Evolutionary conservation across 2,888 invertebrate species (phyloP).

Genomic region (Byasa hedistus): DNA sequence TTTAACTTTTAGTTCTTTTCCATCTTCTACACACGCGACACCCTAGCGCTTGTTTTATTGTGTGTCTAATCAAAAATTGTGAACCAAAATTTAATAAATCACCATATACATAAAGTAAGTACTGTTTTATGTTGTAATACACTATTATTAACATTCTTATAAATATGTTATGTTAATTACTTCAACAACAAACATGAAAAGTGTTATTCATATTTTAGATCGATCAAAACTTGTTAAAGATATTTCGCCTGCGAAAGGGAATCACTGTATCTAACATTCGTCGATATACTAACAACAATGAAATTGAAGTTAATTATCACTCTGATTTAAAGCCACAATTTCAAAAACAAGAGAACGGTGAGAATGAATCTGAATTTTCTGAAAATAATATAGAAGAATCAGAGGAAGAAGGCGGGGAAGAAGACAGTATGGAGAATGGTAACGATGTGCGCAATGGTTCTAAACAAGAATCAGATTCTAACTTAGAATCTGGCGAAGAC

Average conservation of each 20-base stretch:
- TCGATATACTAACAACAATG: conserved; percentile 48
- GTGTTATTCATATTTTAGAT: conserved; percentile 2
- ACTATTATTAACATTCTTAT: neutral
- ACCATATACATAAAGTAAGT: conserved; percentile 12
- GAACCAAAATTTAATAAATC: neutral
- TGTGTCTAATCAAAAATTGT: neutral
- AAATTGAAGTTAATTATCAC: conserved; percentile 51
- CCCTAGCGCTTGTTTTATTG: neutral
- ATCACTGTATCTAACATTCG: conserved; percentile 38
- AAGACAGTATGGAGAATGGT: conserved; percentile 9
- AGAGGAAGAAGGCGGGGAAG: conserved; percentile 47
- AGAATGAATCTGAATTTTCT: conserved; percentile 37
- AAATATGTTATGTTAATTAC: neutral
- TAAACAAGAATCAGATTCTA: conserved; percentile 49
- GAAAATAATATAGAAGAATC: conserved; percentile 37
- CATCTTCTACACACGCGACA: neutral
- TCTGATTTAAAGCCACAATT: conserved; percentile 47
- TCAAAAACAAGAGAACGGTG: conserved; percentile 46
- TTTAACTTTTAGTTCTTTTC: neutral
- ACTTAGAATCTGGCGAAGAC: conserved; percentile 32
- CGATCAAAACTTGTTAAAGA: neutral
- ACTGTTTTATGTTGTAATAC: neutral
- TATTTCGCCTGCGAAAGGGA: neutral
- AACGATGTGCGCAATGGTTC: conserved; percentile 39
- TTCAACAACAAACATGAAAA: neutral